Percentiles rank a stretch among this genome's conserved stretches.
Conservation (phyloP, 2,888 invertebrate genomes). For the Xylocampa areola region DNA sequence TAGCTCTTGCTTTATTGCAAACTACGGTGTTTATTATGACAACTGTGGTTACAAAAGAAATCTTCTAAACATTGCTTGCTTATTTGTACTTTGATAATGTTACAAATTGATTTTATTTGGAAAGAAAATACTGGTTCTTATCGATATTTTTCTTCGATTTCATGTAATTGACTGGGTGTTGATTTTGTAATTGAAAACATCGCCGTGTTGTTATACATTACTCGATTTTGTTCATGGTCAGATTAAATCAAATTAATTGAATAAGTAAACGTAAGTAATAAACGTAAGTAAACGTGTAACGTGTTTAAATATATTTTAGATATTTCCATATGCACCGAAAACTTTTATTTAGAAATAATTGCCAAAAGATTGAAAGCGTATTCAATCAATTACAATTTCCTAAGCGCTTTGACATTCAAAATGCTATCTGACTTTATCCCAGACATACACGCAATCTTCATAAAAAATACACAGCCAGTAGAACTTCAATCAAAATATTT, state of each 20-base stretch:
- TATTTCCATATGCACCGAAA: no score
- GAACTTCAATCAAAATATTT: conserved; percentile 42
- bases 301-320: no score
- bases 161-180: conserved; percentile 8
- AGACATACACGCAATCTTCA: no score
- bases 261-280: not conserved
- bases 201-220: not conserved
- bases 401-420: no score
- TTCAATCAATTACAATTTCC: no score
- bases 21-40: conserved; percentile 46
- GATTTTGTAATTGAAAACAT: conserved; percentile 9
- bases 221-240: not conserved
- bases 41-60: conserved; percentile 40
- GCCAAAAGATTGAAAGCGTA: no score
- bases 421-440: no score
- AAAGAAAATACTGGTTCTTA: conserved; percentile 12
- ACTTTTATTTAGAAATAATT: no score
- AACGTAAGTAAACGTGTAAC: not conserved
- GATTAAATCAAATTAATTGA: not conserved
- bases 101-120: conserved; percentile 4
- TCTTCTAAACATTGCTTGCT: conserved; percentile 32
- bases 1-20: conserved; percentile 44
- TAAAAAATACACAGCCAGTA: conserved; percentile 13
- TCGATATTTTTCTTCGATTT: conserved; percentile 3
- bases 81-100: conserved; percentile 17